Evolutionary conservation across 2,113 vertebrate genomes (phyloP), one percentile per base, ranked within the genome.

Genomic region (Aegypius monachus): DNA sequence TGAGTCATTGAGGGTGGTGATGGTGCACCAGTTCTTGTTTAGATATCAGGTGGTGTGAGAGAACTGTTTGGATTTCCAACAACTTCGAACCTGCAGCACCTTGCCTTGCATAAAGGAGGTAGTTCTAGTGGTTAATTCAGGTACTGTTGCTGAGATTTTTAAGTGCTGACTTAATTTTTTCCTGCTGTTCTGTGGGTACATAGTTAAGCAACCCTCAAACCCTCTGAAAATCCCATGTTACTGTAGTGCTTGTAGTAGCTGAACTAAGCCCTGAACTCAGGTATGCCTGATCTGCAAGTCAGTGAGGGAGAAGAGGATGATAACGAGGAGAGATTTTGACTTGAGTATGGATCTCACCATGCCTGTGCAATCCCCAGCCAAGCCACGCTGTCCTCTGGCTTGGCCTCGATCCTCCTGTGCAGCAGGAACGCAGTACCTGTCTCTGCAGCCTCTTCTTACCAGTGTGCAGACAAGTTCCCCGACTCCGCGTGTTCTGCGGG

Each of bases 401-500:
- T 43, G 52, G 65, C 88, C 42, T 61, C 2, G 2, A 1, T 38
- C 53, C 53, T n/a, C 27, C 77, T 42, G 1, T 18, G 71, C 58
- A 61, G 56, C 40, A 43, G 52, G 63, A 42, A 20, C 4, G 16
- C 31, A 11, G 56, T 14, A 3, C 34, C 32, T 22, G 42, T 31
- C 40, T 22, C 65, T 78, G 58, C 58, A 71, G 58, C 31, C 50
- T 32, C 56, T 22, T 61, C 53, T 32, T 32, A 29, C 1, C 52
- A 29, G 40, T 2, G 31, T 32, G 26, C n/a, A 61, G 45, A 36
- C n/a, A 15, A 14, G 71, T 36, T 32, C 38, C n/a, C 17, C 29
- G 20, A 5, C 43, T 32, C 2, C 0, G 16, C 2, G 2, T 36
- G 36, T 42, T 43, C 74, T 13, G 31, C 3, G 1, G 38, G 31